These are phyloP conservation scores for Beroe ovata DNA, from an alignment of 37 sponge, comb jelly and placozoan species.

Conservation along the genomic window DNA sequence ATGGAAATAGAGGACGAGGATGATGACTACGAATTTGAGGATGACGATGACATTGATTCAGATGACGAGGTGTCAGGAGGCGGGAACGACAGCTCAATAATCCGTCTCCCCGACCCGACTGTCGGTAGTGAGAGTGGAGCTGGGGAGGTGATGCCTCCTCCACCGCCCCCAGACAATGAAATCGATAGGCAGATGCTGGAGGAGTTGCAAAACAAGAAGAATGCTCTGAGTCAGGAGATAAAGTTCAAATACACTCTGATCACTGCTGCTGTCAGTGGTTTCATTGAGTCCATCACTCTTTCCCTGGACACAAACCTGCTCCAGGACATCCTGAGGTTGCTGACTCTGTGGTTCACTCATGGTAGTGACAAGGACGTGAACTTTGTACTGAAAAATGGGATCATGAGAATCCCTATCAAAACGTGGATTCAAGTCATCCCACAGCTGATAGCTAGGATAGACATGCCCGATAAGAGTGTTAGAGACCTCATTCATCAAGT, in stretches of 20 bases:
- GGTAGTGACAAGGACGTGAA: constrained; percentile 80
- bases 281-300: constrained; percentile 89
- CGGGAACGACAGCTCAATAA: constrained; percentile 24
- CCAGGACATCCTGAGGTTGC: constrained; percentile 83
- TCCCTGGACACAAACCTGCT: constrained; percentile 82
- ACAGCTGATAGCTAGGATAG: constrained; percentile 96
- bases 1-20: constrained; percentile 37
- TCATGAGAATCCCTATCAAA: constrained; percentile 89
- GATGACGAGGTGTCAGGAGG: constrained; percentile 51
- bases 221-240: constrained; percentile 1
- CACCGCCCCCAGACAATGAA: background rate
- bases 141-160: background rate
- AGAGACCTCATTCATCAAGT: constrained; percentile 89
- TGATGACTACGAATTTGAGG: constrained; percentile 2
- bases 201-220: background rate
- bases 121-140: background rate
- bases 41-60: constrained; percentile 24
- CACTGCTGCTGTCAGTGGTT: constrained; percentile 83
- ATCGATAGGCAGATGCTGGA: background rate
- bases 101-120: constrained; percentile 38
- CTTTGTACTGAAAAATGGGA: constrained; percentile 79
- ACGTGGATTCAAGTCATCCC: constrained; percentile 96
- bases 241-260: constrained; percentile 18
- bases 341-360: constrained; percentile 96
- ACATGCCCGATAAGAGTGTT: constrained; percentile 83